Evolutionary conservation across 2,888 invertebrate species (phyloP), one percentile per base, ranked within the genome.

Genomic region (Lithosia quadra): DNA sequence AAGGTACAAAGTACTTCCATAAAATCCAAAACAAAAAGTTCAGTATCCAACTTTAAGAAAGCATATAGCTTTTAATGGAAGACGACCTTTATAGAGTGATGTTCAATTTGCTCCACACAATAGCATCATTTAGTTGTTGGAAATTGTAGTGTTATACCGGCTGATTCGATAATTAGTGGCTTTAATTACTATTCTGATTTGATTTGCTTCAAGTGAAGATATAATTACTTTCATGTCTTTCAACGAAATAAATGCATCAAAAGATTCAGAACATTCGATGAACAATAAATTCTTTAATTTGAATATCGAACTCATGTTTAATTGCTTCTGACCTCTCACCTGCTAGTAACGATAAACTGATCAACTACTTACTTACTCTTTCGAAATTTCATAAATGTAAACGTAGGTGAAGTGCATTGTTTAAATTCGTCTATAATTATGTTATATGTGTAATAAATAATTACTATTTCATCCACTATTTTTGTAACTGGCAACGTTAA

Each of bases 121-220:
- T 79, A 65, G 68, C 66, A 73, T 72, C 66, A 75, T 71, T 79
- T 77, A 68, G 68, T 34, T 68, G 21, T n/a, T 59, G 66, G 69
- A 74, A 74, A 79, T 69, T 65, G 64, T 61, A 77, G 76, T 69
- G 64, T 72, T 70, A 73, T 67, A 73, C 53, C 65, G 65, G 62
- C 39, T 84, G 81, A 87, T 85, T 81, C 28, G 82, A 78, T 89
- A 89, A 90, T 90, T 85, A 84, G 79, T 72, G 70, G 77, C 74
- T 80, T 73, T 83, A 81, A 88, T 88, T 84, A 84, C 81, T 69
- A 69, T 69, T 76, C 74, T 68, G 67, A 74, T 75, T 74, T 65
- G 60, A 70, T 68, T 61, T 67, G 62, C 66, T 36, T 70, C 80
- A 73, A 43, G 22, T 69, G 74, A 74, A 75, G 82, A 79, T 43